Conservation (phyloP, 92 coral and sea anemone genomes). For the Virgularia gustaviana region DNA sequence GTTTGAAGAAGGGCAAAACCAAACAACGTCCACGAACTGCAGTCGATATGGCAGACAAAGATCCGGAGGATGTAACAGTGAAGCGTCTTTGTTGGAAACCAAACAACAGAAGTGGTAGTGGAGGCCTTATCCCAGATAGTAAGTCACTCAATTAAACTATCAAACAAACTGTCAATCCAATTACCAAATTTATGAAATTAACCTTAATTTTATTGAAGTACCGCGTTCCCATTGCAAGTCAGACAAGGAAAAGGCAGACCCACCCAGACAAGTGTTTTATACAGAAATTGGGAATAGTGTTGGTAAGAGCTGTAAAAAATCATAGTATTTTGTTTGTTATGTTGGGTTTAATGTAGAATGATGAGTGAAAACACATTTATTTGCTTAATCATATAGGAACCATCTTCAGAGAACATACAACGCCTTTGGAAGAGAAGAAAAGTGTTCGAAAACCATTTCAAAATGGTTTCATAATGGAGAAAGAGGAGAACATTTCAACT, state of each 20-base stretch:
- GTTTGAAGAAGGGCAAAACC: slow-evolving; percentile 52
- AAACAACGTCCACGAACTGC: slow-evolving; percentile 82
- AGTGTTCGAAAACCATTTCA: slow-evolving; percentile 67
- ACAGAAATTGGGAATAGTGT: slow-evolving; percentile 88
- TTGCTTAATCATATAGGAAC: no score
- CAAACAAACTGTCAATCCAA: neutral
- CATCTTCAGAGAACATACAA: slow-evolving; percentile 71
- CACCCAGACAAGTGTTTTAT: slow-evolving; percentile 82
- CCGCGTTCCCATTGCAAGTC: slow-evolving; percentile 61
- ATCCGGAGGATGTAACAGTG: slow-evolving; percentile 76
- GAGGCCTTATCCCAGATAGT: slow-evolving; percentile 86
- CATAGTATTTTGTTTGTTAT: neutral
- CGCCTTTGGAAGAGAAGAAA: slow-evolving; percentile 42
- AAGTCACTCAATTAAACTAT: slow-evolving; percentile 27
- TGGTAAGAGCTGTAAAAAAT: slow-evolving; percentile 56
- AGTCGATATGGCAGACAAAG: slow-evolving; percentile 16
- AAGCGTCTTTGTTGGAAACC: slow-evolving; percentile 95
- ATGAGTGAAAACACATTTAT: no score
- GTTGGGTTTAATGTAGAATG: neutral
- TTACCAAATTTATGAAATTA: neutral
- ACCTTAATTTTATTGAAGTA: no score
- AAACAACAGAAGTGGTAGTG: slow-evolving; percentile 62
- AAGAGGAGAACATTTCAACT: slow-evolving; percentile 81
- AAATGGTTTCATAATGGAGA: slow-evolving; percentile 78
- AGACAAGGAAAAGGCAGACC: slow-evolving; percentile 64